Base-by-base conservation (phyloP, 2,797 vertebrate species). In the Pseudopleuronectes americanus region DNA sequence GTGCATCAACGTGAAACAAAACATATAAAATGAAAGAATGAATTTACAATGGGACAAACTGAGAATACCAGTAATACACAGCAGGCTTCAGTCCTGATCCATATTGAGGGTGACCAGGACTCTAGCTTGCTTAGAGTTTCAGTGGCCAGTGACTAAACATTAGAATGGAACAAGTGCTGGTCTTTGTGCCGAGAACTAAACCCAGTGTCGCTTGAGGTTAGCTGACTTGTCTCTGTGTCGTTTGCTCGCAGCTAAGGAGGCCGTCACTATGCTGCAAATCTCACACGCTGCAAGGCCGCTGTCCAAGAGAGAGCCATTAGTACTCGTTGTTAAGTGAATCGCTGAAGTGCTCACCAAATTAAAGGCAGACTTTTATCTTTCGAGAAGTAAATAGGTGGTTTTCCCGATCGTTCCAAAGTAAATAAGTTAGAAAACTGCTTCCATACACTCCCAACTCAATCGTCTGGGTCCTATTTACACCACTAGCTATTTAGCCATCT, bases 371-470 rank as follows among this genome's bases (percentile, higher is more conserved):
- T 85, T 74, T 54, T 69, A 80, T 84, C 77, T 86, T 66, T 66
- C 70, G 41, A 83, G 83, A 77, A 87, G 73, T 89, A 89, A 91
- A 92, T 88, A 86, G 81, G 82, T 87, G 90, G 90, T 92, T 92
- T 92, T 84, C 81, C 75, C 76, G 81, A 86, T 85, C 36, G 54
- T 77, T 92, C 87, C 88, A 90, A 91, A 87, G 84, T 85, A 89
- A 92, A 91, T 91, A 90, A 74, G 84, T 84, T 81, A 74, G 86
- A 89, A 91, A 93, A 90, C 86, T 81, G 87, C 91, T 94, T 92
- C 92, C 92, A 91, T 91, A 80, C 86, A 87, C 76, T 87, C 80
- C 74, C 79, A 79, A 64, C 81, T 80, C 77, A 71, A 77, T 85
- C 51, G 86, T 85, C 90, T 91, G 90, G 88, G 76, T 87, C 83